Conservation (phyloP, 92 coral and sea anemone species). For the Pocillopora meandrina region DNA sequence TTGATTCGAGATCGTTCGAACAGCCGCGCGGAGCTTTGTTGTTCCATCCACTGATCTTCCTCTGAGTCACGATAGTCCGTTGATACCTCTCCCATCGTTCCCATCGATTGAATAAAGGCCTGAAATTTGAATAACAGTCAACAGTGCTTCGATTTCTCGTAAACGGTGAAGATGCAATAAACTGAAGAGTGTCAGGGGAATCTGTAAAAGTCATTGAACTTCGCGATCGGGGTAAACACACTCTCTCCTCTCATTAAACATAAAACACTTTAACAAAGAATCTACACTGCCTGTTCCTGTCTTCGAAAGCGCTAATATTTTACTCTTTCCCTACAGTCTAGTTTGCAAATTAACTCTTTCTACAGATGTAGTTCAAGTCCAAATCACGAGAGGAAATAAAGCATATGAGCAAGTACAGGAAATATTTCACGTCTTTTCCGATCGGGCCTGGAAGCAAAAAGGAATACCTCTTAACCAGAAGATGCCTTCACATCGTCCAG, state of each 20-base stretch:
- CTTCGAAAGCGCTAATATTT: neutral
- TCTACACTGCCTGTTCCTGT: neutral
- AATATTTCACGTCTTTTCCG: neutral
- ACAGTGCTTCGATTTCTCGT: neutral
- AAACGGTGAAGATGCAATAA: neutral
- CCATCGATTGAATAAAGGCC: slow-evolving; percentile 94
- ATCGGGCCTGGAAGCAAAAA: neutral
- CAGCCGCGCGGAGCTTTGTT: slow-evolving; percentile 91
- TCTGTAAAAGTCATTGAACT: no score
- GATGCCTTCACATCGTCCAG: slow-evolving; percentile 11
- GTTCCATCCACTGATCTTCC: slow-evolving; percentile 94
- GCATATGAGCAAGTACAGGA: neutral
- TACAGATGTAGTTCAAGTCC: neutral
- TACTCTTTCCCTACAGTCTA: neutral
- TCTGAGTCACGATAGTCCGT: slow-evolving; percentile 68
- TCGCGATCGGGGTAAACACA: no score
- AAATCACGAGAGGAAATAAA: neutral
- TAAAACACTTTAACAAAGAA: neutral
- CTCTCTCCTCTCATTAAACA: neutral
- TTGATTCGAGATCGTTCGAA: slow-evolving; percentile 99
- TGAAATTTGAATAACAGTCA: slow-evolving; percentile 13
- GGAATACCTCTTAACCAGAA: neutral
- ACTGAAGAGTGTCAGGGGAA: neutral
- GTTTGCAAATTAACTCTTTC: neutral
- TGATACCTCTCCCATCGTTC: slow-evolving; percentile 87